Evolutionary conservation across 2,888 invertebrate species (phyloP), one percentile per base, ranked within the genome.

Genomic region (Epinotia brunnichana): DNA sequence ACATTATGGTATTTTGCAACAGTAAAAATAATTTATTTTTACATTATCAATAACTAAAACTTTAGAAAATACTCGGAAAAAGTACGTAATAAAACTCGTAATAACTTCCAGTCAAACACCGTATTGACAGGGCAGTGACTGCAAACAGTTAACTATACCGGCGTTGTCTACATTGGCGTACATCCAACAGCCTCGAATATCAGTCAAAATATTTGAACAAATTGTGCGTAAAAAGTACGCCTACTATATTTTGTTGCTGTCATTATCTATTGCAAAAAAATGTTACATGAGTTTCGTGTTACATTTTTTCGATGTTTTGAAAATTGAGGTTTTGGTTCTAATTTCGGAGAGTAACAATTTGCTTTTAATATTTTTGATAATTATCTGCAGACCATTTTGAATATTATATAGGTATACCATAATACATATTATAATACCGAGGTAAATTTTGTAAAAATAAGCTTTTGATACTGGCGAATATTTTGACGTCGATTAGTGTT

Each of bases 151-250:
- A 59, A 60, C 70, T 70, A 64, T 64, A 56, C 59, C 21, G 44
- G 39, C 3, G 39, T 29, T 57, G 48, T 63, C 57, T 21, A n/a
- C 7, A 15, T 24, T 72, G 72, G 72, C 72, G 15, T 48, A 51
- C 62, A 62, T 72, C 72, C 72, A 72, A 72, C 51, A 19, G 29
- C 17, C 67, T 72, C 54, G 9, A 21, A 60, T 48, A n/a, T n/a
- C 48, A 7, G n/a, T 48, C 3, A n/a, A n/a, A n/a, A 48, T 4
- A 48, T 13, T n/a, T 48, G 2, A 15, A 48, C 48, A 7, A 13
- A 15, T 3, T 15, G 48, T n/a, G 7, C 5, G n/a, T 35, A 48
- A 48, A 48, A 44, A 13, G 7, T 5, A n/a, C 39, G 10, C 2
- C 0, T 39, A 39, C 11, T 0, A 39, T 39, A 2, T 11, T 44